Conservation (phyloP, 2,797 vertebrate species). For the Karalla daura region DNA sequence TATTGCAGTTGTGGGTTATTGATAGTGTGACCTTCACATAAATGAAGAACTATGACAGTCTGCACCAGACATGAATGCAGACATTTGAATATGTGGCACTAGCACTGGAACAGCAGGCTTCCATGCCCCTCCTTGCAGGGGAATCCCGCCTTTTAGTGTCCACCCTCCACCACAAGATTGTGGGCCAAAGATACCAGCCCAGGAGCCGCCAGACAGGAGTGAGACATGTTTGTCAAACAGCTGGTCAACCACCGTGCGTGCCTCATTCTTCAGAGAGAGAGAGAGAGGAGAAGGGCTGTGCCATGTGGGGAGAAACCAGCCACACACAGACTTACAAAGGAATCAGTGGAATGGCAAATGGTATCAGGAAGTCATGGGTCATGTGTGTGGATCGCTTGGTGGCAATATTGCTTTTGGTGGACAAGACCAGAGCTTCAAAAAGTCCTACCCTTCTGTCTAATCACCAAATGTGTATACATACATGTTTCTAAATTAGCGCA, state of each 20-base stretch:
- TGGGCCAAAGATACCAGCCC: conserved; percentile 71
- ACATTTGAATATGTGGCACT: conserved; percentile 37
- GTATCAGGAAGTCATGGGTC: conserved; percentile 18
- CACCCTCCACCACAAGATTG: conserved; percentile 35
- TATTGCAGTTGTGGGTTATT: conserved; percentile 42
- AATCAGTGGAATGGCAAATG: conserved; percentile 68
- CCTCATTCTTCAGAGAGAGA: conserved; percentile 55
- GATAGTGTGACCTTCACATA: conserved; percentile 56
- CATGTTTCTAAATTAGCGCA: not conserved
- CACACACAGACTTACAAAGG: conserved; percentile 28
- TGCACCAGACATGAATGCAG: conserved; percentile 24
- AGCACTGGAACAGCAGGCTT: conserved; percentile 28
- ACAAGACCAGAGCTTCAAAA: conserved; percentile 5
- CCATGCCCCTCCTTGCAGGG: conserved; percentile 68
- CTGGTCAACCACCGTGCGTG: conserved; percentile 59
- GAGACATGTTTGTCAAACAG: conserved; percentile 64
- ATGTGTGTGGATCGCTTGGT: conserved; percentile 32
- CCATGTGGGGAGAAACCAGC: conserved; percentile 51
- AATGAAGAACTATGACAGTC: conserved; percentile 7
- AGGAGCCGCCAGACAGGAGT: conserved; percentile 37
- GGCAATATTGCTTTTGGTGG: conserved; percentile 6
- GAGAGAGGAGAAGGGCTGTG: conserved; percentile 60
- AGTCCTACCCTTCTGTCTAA: too few relatives aligned
- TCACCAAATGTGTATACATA: not conserved
- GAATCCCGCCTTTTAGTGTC: conserved; percentile 61